Base-by-base conservation (phyloP, 2,888 invertebrate genomes). In the Caenorhabditis doughertyi region DNA sequence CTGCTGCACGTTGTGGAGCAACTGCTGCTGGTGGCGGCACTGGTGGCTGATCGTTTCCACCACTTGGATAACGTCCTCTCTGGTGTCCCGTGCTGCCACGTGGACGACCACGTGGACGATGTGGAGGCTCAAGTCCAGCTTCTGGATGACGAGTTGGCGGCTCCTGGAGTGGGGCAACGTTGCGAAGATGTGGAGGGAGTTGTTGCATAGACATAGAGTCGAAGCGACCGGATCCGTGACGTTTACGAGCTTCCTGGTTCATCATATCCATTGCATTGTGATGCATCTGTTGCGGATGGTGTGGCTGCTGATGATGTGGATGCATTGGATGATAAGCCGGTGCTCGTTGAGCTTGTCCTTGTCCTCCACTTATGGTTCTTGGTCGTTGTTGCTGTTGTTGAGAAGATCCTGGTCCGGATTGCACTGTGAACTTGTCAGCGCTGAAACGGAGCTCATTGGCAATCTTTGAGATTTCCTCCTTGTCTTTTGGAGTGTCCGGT, bases 71-170 rank as follows among this genome's bases (percentile, higher is more conserved):
- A 7, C 79, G 71, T 23, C 18, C 44, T 39, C 60, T 44, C 13
- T 42, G 62, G 13, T 55, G 29, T 2, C 58, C 67, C 1, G 67
- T 64, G 32, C 51, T 58, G 60, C 81, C 81, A 18, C 55, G 56
- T 29, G 81, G 77, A 21, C 81, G 49, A 13, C 81, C 81, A 29
- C 81, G 49, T 25, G 62, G 62, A 29, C 79, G 68, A 47, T 70
- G 62, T n/a, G 51, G 68, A 9, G 58, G 67, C 11, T 58, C 56
- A 21, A 32, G 3, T 1, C 23, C 27, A 1, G 27, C 49, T 49
- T 32, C 64, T 13, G 29, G 76, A n/a, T 49, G 51, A 53, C n/a
- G 44, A 2, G 18, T n/a, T 3, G 18, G 7, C 18, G 44, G 44
- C 44, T 47, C 29, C 25, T n/a, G 49, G 53, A 3, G 56, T n/a